Evolutionary conservation across 2,888 invertebrate genomes (phyloP).

Genomic region (Opisthograptis luteolata): DNA sequence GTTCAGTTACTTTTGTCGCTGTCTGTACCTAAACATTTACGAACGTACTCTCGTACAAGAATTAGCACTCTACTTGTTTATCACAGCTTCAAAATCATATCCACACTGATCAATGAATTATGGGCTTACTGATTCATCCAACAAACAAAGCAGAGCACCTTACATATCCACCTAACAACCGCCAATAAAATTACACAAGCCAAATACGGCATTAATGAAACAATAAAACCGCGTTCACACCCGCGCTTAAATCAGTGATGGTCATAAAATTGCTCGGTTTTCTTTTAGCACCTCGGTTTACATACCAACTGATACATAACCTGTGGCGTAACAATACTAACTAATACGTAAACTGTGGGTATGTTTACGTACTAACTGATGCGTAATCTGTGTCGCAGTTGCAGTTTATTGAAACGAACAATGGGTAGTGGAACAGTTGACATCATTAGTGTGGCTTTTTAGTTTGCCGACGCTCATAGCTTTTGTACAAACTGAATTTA

Average conservation of each 20-base stretch:
- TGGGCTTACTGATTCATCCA: not conserved
- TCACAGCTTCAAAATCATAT: too few species aligned
- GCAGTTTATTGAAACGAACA: slow-evolving; percentile 59
- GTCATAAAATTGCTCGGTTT: slow-evolving; percentile 63
- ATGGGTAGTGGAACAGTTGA: slow-evolving; percentile 60
- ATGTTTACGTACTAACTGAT: slow-evolving; percentile 10
- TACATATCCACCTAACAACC: slow-evolving; percentile 7
- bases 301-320: slow-evolving; percentile 1
- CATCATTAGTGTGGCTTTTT: slow-evolving; percentile 57
- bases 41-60: too few species aligned
- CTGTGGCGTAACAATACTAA: not conserved
- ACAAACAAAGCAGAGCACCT: slow-evolving; percentile 13
- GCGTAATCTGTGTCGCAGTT: slow-evolving; percentile 12
- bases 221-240: slow-evolving; percentile 56
- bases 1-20: too few species aligned
- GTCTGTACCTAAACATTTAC: too few species aligned
- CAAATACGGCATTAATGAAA: slow-evolving; percentile 34
- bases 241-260: slow-evolving; percentile 60
- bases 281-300: slow-evolving; percentile 64
- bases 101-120: not conserved
- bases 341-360: not conserved
- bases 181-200: slow-evolving; percentile 23
- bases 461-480: slow-evolving; percentile 49
- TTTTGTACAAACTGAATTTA: slow-evolving; percentile 21
- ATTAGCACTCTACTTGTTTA: too few species aligned